phyloP scores from a whole-genome alignment of 1,140 invertebrate genomes.

The Hydropsyche tenuis region DNA sequence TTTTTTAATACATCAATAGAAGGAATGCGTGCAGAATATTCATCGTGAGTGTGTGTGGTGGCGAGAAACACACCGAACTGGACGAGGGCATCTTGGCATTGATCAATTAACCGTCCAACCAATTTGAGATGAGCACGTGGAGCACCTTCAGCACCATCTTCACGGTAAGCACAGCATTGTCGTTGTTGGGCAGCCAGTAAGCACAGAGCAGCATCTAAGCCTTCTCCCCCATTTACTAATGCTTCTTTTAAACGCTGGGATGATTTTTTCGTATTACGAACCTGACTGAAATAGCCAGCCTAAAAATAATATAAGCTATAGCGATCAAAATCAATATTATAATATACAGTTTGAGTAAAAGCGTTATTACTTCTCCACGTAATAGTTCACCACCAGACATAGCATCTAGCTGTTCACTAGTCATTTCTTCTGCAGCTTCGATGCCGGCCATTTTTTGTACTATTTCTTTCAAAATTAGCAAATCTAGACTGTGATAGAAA shows the following conservation, averaged over 20 bases:
- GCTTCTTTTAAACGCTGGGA: slow-evolving; percentile 96
- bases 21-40: slow-evolving; percentile 90
- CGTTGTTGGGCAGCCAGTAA: slow-evolving; percentile 96
- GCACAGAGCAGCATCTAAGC: slow-evolving; percentile 91
- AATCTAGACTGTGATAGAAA: slow-evolving; percentile 75
- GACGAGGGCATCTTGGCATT: slow-evolving; percentile 97
- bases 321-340: slow-evolving; percentile 22
- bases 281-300: slow-evolving; percentile 94
- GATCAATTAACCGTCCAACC: slow-evolving; percentile 80
- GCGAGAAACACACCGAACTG: slow-evolving; percentile 97
- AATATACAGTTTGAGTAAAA: too few relatives aligned
- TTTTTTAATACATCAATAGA: slow-evolving; percentile 66
- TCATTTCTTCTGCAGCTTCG: slow-evolving; percentile 96
- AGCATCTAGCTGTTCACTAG: slow-evolving; percentile 93
- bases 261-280: slow-evolving; percentile 95
- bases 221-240: slow-evolving; percentile 78
- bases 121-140: slow-evolving; percentile 91
- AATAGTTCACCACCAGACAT: slow-evolving; percentile 96
- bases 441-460: slow-evolving; percentile 99
- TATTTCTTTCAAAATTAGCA: slow-evolving; percentile 96
- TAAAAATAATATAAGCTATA: slow-evolving; percentile 24
- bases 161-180: slow-evolving; percentile 81
- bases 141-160: slow-evolving; percentile 64
- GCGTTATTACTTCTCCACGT: slow-evolving; percentile 79
- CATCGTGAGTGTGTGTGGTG: slow-evolving; percentile 90